Evolutionary conservation across 2,888 invertebrate species (phyloP).

Genomic region (Parascotia fuliginaria): DNA sequence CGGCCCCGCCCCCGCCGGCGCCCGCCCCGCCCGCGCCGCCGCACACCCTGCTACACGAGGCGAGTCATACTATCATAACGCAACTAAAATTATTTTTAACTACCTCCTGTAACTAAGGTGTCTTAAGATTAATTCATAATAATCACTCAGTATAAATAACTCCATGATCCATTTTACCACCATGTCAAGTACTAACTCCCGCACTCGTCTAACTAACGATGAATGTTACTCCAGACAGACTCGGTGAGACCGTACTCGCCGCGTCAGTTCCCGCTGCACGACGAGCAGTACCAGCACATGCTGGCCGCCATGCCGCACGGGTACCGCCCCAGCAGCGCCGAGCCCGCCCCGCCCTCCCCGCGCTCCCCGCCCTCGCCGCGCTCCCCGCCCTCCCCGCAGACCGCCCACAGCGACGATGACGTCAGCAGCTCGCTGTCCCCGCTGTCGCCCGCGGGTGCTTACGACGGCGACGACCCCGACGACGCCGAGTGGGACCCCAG

Average conservation of each 20-base stretch:
- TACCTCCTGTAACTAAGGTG: no score
- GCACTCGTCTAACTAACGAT: conserved; percentile 33
- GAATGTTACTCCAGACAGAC: conserved; percentile 73
- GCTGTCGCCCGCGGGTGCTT: conserved; percentile 54
- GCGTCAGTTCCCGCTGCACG: conserved; percentile 90
- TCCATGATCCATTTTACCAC: no score
- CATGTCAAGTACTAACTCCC: conserved; percentile 28
- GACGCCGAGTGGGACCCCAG: conserved; percentile 92
- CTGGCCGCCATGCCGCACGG: conserved; percentile 89
- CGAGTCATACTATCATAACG: conserved; percentile 55
- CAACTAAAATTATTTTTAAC: no score
- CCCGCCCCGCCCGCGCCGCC: conserved; percentile 57
- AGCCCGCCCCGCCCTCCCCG: conserved; percentile 24
- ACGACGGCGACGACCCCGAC: conserved; percentile 93
- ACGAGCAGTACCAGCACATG: conserved; percentile 89
- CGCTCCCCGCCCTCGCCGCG: conserved; percentile 18
- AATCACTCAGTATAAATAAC: no score
- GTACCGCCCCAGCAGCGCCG: conserved; percentile 66
- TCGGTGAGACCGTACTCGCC: conserved; percentile 92
- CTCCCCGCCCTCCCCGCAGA: conserved; percentile 27
- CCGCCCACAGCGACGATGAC: conserved; percentile 21
- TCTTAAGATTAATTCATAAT: no score
- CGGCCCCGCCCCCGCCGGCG: conserved; percentile 52
- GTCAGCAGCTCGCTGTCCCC: conserved; percentile 61
- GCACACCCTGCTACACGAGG: conserved; percentile 22